Evolutionary conservation across 2,797 vertebrate genomes (phyloP), one percentile per base, ranked within the genome.

Genomic region (Danio albolineatus): DNA sequence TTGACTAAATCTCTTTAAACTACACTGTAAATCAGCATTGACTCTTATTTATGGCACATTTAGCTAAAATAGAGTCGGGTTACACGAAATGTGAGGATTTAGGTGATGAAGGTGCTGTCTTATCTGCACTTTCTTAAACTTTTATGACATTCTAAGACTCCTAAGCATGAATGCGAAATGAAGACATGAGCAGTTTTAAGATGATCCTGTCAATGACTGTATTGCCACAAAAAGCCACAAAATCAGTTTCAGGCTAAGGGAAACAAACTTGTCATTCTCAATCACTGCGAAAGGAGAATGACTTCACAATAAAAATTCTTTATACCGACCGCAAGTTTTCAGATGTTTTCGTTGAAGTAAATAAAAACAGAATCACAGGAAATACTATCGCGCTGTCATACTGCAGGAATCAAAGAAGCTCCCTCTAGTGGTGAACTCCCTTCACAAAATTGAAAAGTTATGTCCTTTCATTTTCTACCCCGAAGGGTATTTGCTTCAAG

Each of bases 201-300:
- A 85, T 80, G 85, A 89, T 85, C 86, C 85, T 87, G 87, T 89
- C 87, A 88, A 88, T 84, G 87, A 89, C 87, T 91, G 88, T 79
- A 85, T 81, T 83, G 87, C 89, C 87, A 89, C 88, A 83, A 83
- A 84, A 88, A 89, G 88, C 86, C 88, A 85, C 88, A 80, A 85
- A 85, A 76, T 79, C 36, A 76, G 56, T 85, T 80, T 87, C 85
- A 86, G 89, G 81, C 86, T 86, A 87, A 81, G 85, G 62, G 76
- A 85, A 81, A 85, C 85, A 49, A 88, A 83, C 59, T 57, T 66
- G 75, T 81, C 78, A 75, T 41, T 76, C 69, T 49, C 62, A 73
- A 81, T 79, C 56, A 74, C 46, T 17, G n/a, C 16, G 51, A 54
- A 78, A 59, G 10, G 61, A 48, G 51, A 54, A 67, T 76, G 2